These are phyloP conservation scores for Zaprionus capensis DNA, from an alignment of 1,140 invertebrate genomes.

Conservation along the genomic window DNA sequence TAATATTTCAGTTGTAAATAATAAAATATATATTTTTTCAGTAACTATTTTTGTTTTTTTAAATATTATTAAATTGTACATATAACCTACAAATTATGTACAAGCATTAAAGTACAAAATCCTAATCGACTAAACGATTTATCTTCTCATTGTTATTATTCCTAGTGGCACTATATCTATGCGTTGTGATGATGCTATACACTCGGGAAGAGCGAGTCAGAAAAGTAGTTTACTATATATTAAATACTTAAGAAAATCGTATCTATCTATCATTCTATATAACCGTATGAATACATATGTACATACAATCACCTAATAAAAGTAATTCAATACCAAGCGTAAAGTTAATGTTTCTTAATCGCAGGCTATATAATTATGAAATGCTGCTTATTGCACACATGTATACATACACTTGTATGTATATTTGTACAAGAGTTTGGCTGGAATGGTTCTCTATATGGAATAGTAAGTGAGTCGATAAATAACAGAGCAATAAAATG, in stretches of 20 bases:
- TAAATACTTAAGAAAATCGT: conserved; percentile 10
- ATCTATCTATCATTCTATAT: conserved; percentile 6
- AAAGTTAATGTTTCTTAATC: conserved; percentile 20
- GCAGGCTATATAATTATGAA: conserved; percentile 22
- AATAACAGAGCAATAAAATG: conserved; percentile 44
- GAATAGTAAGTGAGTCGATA: conserved; percentile 28
- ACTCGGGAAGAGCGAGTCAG: conserved; percentile 3
- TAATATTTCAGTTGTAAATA: conserved; percentile 1
- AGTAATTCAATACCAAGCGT: conserved; percentile 19
- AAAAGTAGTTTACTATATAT: neutral
- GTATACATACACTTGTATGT: conserved; percentile 1
- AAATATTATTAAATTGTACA: conserved; percentile 1
- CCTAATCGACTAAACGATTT: conserved; percentile 9
- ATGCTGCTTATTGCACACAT: conserved; percentile 18
- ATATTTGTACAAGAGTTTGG: conserved; percentile 20
- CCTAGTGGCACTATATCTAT: neutral
- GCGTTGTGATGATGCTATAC: conserved; percentile 7
- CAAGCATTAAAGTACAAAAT: conserved; percentile 31
- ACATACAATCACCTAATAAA: conserved; percentile 30
- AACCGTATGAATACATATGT: conserved; percentile 12
- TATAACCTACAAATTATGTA: conserved; percentile 20
- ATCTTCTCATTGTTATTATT: neutral
- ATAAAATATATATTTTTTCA: conserved; percentile 4
- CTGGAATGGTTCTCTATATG: conserved; percentile 46
- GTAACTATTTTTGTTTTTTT: neutral